phyloP scores from a whole-genome alignment of 2,888 invertebrate species.

The Lycocerus yunnanus region DNA sequence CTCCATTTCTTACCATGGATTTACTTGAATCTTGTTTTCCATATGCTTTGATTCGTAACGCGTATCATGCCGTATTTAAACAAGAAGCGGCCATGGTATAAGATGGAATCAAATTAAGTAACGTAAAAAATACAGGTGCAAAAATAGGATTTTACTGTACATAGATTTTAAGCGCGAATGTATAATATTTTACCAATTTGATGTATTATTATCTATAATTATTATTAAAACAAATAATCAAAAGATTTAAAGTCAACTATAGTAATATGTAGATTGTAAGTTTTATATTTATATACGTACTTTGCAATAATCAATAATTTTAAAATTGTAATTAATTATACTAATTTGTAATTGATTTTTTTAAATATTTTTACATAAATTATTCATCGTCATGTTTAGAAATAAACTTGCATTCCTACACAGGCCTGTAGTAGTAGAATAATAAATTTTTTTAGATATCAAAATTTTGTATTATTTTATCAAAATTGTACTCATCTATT shows the following conservation, averaged over 20 bases:
- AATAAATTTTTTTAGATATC: neutral
- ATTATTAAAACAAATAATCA: neutral
- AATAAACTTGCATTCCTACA: neutral
- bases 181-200: neutral
- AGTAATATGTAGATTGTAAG: neutral
- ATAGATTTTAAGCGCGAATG: neutral
- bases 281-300: neutral
- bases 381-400: neutral
- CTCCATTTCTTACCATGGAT: conserved; percentile 98
- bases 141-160: neutral
- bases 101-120: conserved; percentile 6
- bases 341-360: neutral
- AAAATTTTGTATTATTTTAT: neutral
- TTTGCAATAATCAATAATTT: neutral
- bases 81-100: conserved; percentile 71
- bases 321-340: neutral
- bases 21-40: conserved; percentile 98
- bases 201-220: neutral
- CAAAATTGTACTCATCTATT: neutral
- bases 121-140: neutral
- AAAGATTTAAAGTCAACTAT: neutral
- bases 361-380: neutral
- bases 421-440: neutral
- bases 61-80: conserved; percentile 96
- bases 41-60: conserved; percentile 95